phyloP scores from a whole-genome alignment of 2,888 invertebrate genomes.

The Bombylius major region DNA sequence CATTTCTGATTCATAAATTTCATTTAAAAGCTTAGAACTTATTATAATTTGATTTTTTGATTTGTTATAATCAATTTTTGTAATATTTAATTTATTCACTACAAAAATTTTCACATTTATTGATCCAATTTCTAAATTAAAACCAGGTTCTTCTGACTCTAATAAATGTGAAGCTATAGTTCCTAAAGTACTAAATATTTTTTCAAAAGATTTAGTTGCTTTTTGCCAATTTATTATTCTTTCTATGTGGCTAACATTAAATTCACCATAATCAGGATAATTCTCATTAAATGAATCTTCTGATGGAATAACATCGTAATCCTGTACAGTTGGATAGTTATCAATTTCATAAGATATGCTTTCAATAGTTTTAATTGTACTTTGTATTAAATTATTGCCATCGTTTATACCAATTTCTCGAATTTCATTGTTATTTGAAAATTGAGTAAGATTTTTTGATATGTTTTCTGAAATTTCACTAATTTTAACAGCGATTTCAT shows the following conservation, averaged over 20 bases:
- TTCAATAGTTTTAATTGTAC: not conserved
- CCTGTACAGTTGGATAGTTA: constrained; percentile 2
- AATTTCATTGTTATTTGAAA: not conserved
- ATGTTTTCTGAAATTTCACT: not conserved
- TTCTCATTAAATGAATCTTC: constrained; percentile 6
- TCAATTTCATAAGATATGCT: constrained; percentile 6
- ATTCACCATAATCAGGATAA: constrained; percentile 11
- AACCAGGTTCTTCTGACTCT: constrained; percentile 1
- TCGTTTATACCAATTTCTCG: not conserved
- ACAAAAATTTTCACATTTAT: not conserved
- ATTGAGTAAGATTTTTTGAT: not conserved
- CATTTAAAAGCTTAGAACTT: not conserved
- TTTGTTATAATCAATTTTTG: not conserved
- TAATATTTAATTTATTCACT: not conserved
- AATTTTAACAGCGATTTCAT: not conserved
- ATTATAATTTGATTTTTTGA: not conserved
- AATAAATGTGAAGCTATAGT: not conserved
- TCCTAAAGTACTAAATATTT: constrained; percentile 4
- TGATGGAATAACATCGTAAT: not conserved
- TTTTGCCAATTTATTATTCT: constrained; percentile 8
- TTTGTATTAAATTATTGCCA: not conserved
- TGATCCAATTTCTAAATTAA: not conserved
- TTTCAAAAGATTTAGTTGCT: not conserved
- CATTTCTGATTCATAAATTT: not conserved
- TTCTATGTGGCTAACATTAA: constrained; percentile 6